phyloP scores from a whole-genome alignment of 2,797 vertebrate species.

The Gorsachius magnificus region DNA sequence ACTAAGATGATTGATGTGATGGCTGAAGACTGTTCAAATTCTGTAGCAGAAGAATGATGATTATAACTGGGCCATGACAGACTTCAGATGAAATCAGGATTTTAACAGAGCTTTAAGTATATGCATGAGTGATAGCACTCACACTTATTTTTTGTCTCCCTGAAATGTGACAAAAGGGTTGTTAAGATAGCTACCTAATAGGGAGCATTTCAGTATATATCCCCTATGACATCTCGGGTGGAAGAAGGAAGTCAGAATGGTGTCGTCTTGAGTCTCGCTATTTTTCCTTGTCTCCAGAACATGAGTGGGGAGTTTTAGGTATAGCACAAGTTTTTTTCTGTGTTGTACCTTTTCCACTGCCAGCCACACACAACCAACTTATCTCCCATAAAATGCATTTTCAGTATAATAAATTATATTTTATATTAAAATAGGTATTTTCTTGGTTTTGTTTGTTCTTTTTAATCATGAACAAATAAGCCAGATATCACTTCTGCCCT shows the following conservation, averaged over 20 bases:
- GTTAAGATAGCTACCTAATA: background rate
- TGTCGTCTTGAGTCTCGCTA: background rate
- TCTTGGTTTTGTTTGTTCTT: background rate
- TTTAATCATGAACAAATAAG: background rate
- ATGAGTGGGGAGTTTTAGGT: background rate
- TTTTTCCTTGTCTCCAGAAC: background rate
- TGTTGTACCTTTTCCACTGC: background rate
- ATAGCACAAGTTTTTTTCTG: background rate
- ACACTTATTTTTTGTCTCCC: background rate
- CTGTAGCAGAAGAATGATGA: background rate
- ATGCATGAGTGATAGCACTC: background rate
- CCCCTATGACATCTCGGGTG: accelerated
- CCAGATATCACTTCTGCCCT: background rate
- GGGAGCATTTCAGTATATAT: background rate
- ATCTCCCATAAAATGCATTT: background rate
- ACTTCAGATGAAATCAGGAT: background rate
- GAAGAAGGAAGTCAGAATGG: background rate
- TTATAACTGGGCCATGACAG: background rate
- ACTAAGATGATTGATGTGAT: background rate
- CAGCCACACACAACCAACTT: accelerated
- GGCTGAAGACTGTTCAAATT: background rate
- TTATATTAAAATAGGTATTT: background rate
- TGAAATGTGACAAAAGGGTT: background rate
- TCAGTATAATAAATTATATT: background rate
- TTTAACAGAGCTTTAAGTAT: background rate